phyloP scores from a whole-genome alignment of 2,797 vertebrate genomes.

The Pseudochromis fuscus region DNA sequence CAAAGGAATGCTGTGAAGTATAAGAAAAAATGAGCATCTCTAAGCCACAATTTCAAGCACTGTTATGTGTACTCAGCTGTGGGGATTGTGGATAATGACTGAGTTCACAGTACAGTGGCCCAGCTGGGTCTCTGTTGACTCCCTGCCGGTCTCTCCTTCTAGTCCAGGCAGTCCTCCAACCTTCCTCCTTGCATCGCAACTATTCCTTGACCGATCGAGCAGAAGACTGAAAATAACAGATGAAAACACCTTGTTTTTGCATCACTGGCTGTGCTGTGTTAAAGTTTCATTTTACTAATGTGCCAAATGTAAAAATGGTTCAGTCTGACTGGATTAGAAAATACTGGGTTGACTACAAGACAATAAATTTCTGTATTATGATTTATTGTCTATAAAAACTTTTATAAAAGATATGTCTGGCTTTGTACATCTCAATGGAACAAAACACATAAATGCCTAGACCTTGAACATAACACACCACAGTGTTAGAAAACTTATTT shows the following conservation, averaged over 20 bases:
- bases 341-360: no score
- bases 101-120: conserved; percentile 31
- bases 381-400: no score
- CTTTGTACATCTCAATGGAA: no score
- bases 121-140: conserved; percentile 54
- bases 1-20: neutral
- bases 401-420: no score
- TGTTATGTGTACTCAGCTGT: conserved; percentile 37
- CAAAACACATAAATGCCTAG: no score
- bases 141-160: conserved; percentile 21
- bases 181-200: neutral
- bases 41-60: conserved; percentile 33
- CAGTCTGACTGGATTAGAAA: neutral
- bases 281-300: neutral
- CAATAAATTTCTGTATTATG: no score
- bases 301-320: neutral
- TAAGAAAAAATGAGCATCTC: conserved; percentile 1
- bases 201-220: neutral
- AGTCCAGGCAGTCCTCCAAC: neutral
- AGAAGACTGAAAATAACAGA: neutral
- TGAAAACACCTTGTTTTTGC: neutral
- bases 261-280: neutral
- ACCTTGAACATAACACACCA: no score
- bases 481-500: no score
- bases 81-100: conserved; percentile 37